These are phyloP conservation scores for Drosophila biarmipes DNA, from an alignment of 1,140 invertebrate species.

Conservation along the genomic window DNA sequence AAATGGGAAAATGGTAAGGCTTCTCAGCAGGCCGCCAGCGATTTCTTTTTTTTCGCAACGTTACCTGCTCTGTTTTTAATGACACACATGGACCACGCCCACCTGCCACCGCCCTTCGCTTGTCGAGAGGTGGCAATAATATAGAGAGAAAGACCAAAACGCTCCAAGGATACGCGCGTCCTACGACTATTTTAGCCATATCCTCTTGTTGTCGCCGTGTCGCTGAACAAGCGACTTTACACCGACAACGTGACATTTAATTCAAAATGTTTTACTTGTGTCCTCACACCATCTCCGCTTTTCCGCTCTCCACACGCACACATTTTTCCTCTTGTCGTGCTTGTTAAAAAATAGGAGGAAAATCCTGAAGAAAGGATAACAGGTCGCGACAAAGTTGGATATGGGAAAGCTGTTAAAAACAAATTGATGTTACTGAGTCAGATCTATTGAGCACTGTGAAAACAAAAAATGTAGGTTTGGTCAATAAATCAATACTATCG, in stretches of 20 bases:
- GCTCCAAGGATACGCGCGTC: constrained; percentile 13
- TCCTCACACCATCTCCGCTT: background rate
- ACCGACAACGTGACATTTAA: constrained; percentile 73
- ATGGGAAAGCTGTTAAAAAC: constrained; percentile 4
- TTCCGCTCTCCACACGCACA: constrained; percentile 1
- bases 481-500: no score
- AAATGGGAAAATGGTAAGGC: constrained; percentile 31
- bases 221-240: constrained; percentile 68
- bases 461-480: background rate
- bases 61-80: constrained; percentile 52
- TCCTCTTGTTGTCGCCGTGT: constrained; percentile 40
- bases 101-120: constrained; percentile 6
- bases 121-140: constrained; percentile 40
- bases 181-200: constrained; percentile 55
- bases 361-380: constrained; percentile 11
- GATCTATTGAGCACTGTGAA: background rate
- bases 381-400: constrained; percentile 6
- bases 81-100: constrained; percentile 61
- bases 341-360: constrained; percentile 13
- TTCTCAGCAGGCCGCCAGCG: constrained; percentile 34
- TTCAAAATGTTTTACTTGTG: constrained; percentile 61
- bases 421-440: constrained; percentile 5
- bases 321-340: constrained; percentile 10
- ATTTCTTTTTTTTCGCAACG: constrained; percentile 15
- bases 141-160: constrained; percentile 12